Evolutionary conservation across 2,888 invertebrate species (phyloP).

Genomic region (Atethmia centrago): DNA sequence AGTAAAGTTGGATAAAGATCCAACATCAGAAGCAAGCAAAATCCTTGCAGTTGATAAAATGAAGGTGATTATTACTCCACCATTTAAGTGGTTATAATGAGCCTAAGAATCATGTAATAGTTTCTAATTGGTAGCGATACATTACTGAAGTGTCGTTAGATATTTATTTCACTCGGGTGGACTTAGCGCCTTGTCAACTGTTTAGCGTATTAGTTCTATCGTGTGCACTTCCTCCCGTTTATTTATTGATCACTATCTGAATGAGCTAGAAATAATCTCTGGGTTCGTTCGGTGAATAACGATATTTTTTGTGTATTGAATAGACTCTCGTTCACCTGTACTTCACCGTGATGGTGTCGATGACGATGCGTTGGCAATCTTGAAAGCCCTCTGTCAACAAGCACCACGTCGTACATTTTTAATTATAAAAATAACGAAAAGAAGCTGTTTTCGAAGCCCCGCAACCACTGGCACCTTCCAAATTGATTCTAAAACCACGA

Average conservation of each 20-base stretch:
- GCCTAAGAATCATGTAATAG: slow-evolving; percentile 51
- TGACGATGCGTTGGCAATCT: background rate
- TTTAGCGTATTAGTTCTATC: slow-evolving; percentile 62
- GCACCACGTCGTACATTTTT: too few relatives aligned
- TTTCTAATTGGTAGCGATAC: slow-evolving; percentile 59
- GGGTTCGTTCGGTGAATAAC: background rate
- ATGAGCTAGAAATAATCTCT: slow-evolving; percentile 9
- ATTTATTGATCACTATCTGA: slow-evolving; percentile 56
- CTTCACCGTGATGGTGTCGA: background rate
- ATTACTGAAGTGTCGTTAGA: slow-evolving; percentile 51
- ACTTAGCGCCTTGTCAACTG: slow-evolving; percentile 56
- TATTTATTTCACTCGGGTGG: slow-evolving; percentile 62
- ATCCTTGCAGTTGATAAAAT: background rate
- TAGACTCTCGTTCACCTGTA: background rate
- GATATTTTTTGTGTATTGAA: background rate
- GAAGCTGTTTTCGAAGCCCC: too few relatives aligned
- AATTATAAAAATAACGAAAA: too few relatives aligned
- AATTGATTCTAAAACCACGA: too few relatives aligned
- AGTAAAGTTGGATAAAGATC: too few relatives aligned
- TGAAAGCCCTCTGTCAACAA: too few relatives aligned
- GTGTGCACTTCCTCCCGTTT: slow-evolving; percentile 68
- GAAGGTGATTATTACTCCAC: background rate
- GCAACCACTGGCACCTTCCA: too few relatives aligned
- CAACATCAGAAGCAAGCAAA: background rate
- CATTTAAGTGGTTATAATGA: slow-evolving; percentile 24